A percentile compares a stretch with the other conserved stretches of the same genome.
Evolutionary conservation across 2,113 vertebrate genomes (phyloP).

Genomic region (Pachycephala philippinensis): DNA sequence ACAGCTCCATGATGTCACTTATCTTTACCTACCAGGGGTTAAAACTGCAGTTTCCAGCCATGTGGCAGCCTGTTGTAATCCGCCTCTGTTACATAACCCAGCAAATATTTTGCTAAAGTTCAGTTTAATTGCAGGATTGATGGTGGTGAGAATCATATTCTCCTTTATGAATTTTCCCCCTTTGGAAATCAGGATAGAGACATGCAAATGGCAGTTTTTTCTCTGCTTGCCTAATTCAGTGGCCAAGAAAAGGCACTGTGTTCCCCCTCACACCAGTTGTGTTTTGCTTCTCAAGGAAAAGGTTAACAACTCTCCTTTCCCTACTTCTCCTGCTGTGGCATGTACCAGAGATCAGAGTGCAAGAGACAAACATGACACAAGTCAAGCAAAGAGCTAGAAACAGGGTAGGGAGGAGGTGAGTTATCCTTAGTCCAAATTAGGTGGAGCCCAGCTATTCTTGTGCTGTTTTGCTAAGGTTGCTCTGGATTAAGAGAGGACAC

Average conservation of each 20-base stretch:
- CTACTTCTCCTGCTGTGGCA: background rate
- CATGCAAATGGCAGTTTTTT: background rate
- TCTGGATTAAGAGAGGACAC: background rate
- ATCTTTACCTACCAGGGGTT: constrained; percentile 13
- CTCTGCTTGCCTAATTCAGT: background rate
- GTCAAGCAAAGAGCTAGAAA: background rate
- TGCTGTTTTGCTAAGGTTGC: background rate
- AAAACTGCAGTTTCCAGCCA: constrained; percentile 12
- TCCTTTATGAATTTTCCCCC: background rate
- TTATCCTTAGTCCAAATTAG: background rate
- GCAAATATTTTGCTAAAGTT: constrained; percentile 56
- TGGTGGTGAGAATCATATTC: background rate
- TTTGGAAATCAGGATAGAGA: background rate
- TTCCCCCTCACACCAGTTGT: background rate
- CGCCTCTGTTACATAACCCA: constrained; percentile 1
- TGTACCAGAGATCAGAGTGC: background rate
- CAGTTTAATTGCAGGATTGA: constrained; percentile 13
- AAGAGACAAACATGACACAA: background rate
- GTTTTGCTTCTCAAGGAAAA: background rate
- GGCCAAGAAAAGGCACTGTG: background rate
- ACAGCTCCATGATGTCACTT: background rate
- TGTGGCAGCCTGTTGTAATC: constrained; percentile 37
- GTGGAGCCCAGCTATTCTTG: background rate
- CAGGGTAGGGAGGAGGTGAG: background rate
- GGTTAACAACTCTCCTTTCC: background rate